phyloP scores from a whole-genome alignment of 2,888 invertebrate genomes.

The Megaustenia siamemsis region DNA sequence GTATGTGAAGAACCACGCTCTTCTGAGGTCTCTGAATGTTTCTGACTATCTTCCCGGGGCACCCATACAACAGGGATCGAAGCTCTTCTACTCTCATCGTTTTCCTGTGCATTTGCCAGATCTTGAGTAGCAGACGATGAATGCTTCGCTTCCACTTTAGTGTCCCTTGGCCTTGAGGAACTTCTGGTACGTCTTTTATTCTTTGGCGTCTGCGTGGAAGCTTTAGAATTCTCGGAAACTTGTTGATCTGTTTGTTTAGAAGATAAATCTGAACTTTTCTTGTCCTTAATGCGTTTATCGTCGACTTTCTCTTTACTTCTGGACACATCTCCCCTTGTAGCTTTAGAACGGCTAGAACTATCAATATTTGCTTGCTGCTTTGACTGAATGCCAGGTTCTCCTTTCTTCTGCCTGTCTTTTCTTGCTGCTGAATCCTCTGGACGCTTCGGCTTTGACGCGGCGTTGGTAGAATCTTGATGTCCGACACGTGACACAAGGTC shows the following conservation, averaged over 20 bases:
- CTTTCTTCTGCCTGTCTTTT: conserved; percentile 56
- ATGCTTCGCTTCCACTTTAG: not conserved
- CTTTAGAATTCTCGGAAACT: not conserved
- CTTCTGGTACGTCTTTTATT: conserved; percentile 40
- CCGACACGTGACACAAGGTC: conserved; percentile 19
- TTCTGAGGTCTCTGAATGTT: not conserved
- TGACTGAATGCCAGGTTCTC: conserved; percentile 53
- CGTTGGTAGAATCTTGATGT: not conserved
- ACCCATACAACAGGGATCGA: conserved; percentile 43
- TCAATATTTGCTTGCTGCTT: conserved; percentile 55
- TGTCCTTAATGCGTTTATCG: not conserved
- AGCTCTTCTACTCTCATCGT: not conserved
- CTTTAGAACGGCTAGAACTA: conserved; percentile 32
- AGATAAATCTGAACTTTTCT: not conserved
- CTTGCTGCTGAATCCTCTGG: conserved; percentile 1
- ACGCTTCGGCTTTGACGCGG: not conserved
- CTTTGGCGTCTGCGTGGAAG: conserved; percentile 31
- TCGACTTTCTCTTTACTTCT: not conserved
- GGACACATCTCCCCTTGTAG: not conserved
- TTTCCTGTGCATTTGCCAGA: not conserved
- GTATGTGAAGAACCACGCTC: not conserved
- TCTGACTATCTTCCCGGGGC: conserved; percentile 42
- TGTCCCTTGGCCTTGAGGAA: conserved; percentile 38
- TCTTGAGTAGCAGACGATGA: not conserved
- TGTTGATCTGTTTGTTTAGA: not conserved